Evolutionary conservation across 2,797 vertebrate species (phyloP).

Genomic region (Adrianichthys oophorus): DNA sequence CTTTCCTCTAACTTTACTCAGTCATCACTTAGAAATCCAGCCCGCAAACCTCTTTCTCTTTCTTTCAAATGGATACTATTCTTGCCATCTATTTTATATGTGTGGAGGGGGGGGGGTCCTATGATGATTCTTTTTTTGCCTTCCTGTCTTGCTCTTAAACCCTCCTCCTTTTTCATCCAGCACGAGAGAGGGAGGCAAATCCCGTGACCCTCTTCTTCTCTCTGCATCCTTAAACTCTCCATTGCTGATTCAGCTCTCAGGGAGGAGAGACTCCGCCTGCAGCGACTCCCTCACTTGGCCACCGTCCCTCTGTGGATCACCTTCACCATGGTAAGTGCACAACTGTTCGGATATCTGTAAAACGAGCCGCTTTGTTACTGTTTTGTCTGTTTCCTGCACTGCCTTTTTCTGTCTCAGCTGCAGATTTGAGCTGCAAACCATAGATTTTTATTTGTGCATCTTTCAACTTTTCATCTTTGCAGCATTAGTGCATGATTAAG

Average conservation of each 20-base stretch:
- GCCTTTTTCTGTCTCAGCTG: slow-evolving; percentile 8
- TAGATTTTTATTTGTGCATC: not conserved
- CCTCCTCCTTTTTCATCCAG: slow-evolving; percentile 58
- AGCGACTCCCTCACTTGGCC: slow-evolving; percentile 64
- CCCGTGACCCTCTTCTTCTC: slow-evolving; percentile 64
- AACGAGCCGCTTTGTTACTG: slow-evolving; percentile 3
- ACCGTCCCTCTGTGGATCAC: slow-evolving; percentile 77
- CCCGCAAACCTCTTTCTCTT: slow-evolving; percentile 39
- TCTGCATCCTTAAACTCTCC: slow-evolving; percentile 92
- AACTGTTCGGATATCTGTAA: slow-evolving; percentile 19
- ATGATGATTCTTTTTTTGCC: not conserved
- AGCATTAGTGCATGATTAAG: too few relatives aligned
- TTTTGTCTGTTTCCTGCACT: slow-evolving; percentile 11
- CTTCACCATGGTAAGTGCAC: slow-evolving; percentile 79
- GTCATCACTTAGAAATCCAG: slow-evolving; percentile 52
- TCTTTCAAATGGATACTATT: slow-evolving; percentile 27
- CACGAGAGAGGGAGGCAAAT: slow-evolving; percentile 75
- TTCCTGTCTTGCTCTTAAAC: slow-evolving; percentile 15
- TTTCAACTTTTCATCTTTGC: not conserved
- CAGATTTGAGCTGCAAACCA: slow-evolving; percentile 8
- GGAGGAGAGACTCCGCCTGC: slow-evolving; percentile 81
- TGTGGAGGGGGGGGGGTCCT: slow-evolving; percentile 8
- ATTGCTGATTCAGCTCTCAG: slow-evolving; percentile 93
- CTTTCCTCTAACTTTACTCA: slow-evolving; percentile 64
- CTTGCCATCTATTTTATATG: slow-evolving; percentile 24